Base-by-base conservation (phyloP, 2,888 invertebrate genomes). In the Thumatha senex region DNA sequence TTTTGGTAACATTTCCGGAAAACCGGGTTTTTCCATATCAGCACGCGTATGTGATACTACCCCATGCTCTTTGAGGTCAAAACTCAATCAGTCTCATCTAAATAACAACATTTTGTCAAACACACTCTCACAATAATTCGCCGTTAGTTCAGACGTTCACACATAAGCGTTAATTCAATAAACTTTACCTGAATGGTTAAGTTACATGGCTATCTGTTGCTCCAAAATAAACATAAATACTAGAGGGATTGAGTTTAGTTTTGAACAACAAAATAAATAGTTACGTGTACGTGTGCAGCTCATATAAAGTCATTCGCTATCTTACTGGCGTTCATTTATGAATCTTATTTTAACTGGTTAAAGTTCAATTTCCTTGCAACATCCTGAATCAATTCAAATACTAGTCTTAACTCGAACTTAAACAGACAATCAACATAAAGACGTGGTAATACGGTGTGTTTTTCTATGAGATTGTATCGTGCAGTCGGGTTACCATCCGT, bases 331-430 rank as follows among this genome's bases (percentile, higher is more conserved):
- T 50, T 54, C 51, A 14, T 51, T 53, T 72, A 69, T 68, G 56
- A 66, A 73, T 72, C 70, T 73, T 74, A 73, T 56, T 47, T 1
- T 3, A 11, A 40, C 50, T 44, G 36, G 43, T 61, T 80, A 78
- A 72, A 76, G 79, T 80, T 76, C 71, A 81, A 65, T 74, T 74
- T 80, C 56, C 66, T 58, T 70, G 50, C 63, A 49, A 52, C 42
- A 48, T 57, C 50, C 48, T 56, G 18, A 48, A 46, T 50, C 50
- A 55, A 60, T 55, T 49, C 49, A 53, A 57, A 45, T 38, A 40
- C 42, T 54, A 42, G 48, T 56, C 57, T 42, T 48, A 48, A 58
- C 8, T 11, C 31, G 31, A 29, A 31, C 40, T 5, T 31, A 40
- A 53, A 54, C 35, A 46, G 46, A 72, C 59, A 71, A 66, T 61